Evolutionary conservation across 37 sponge, comb jelly and placozoan genomes (phyloP), one percentile per base, ranked within the genome.

Genomic region (Tethya wilhelma): DNA sequence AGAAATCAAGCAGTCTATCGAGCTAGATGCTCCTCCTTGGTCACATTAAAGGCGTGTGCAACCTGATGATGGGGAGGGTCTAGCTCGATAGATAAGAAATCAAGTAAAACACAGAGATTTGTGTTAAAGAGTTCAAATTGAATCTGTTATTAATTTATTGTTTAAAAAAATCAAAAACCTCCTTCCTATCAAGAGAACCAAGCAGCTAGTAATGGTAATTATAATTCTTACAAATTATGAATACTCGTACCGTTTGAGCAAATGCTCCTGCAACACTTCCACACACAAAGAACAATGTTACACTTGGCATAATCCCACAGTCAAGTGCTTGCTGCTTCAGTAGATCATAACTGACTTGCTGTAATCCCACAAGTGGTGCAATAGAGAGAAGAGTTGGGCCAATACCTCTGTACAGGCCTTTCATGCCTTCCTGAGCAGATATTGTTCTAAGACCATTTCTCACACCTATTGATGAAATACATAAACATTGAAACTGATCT

Each of bases 301-400:
- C 72, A 39, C 73, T 81, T 23, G 90, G 85, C 17, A 66, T 6
- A 23, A 90, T 7, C 23, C 57, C 38, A 25, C 12, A n/a, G 1
- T 4, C 4, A 0, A 73, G 29, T 22, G 84, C 79, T 42, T 73
- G 3, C 31, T 74, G 74, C 34, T 92, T 92, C 77, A 92, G 36
- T 7, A 85, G 20, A 41, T 92, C 93, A 78, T 92, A 92, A 28
- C 64, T 82, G 53, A 69, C 28, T 71, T 92, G 93, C 68, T 92
- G 93, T 22, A 92, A 49, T 44, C 84, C 93, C 68, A 92, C 71
- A 73, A 92, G 87, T 0, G 93, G 93, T 9, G 80, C 88, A 56
- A 92, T 87, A 11, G 93, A 75, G 14, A 79, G 22, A 20, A 92
- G 73, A 17, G 93, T 92, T 1, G 93, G 93, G 38, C 84, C 79